These are phyloP conservation scores for Bradynema listronoti DNA, from an alignment of 1,140 invertebrate genomes.

Conservation along the genomic window DNA sequence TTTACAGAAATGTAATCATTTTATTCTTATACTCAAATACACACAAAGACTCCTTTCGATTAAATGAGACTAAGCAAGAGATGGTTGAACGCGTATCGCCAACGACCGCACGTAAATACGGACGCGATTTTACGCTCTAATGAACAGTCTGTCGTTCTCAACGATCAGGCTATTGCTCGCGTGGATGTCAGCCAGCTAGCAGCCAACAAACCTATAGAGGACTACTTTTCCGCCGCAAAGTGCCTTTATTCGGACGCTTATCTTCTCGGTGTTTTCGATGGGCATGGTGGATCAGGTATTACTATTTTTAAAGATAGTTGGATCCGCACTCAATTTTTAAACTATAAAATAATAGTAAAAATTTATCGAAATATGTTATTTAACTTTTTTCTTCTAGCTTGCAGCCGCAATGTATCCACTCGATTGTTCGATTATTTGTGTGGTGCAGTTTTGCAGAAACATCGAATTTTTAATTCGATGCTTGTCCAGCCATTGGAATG, in stretches of 20 bases:
- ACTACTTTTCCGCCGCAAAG: constrained; percentile 55
- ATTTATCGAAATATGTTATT: no score
- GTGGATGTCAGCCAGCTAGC: constrained; percentile 52
- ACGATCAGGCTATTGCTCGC: constrained; percentile 8
- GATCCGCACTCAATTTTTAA: no score
- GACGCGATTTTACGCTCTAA: not conserved
- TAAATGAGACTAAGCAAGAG: no score
- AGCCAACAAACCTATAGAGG: constrained; percentile 53
- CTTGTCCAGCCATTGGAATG: constrained; percentile 50
- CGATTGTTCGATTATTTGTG: constrained; percentile 48
- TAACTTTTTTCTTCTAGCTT: constrained; percentile 16
- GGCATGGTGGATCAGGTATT: constrained; percentile 49
- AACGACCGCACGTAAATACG: no score
- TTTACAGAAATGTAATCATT: no score
- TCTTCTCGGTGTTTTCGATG: constrained; percentile 55
- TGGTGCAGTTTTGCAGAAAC: constrained; percentile 36
- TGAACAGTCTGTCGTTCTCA: constrained; percentile 1
- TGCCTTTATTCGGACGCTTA: constrained; percentile 52
- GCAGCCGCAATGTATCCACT: constrained; percentile 48
- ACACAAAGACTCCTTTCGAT: no score
- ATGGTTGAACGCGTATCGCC: no score
- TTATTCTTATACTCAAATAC: no score
- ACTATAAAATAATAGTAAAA: no score
- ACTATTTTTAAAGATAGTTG: no score
- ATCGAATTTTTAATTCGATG: constrained; percentile 34